Percentiles rank a stretch among this genome's conserved stretches.
Evolutionary conservation across 2,888 invertebrate genomes (phyloP).

Genomic region (Mythimna vitellina): DNA sequence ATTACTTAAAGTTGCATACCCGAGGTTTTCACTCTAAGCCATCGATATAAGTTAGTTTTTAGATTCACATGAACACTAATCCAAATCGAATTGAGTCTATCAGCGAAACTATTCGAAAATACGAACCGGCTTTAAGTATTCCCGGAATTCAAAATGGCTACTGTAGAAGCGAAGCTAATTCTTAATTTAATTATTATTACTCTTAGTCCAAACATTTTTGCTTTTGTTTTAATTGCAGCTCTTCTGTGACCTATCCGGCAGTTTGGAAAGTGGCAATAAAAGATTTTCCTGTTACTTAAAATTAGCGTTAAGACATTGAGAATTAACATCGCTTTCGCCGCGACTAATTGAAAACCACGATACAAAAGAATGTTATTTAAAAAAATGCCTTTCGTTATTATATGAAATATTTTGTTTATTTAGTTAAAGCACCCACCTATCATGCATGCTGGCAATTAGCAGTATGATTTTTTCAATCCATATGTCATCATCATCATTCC

Average conservation of each 20-base stretch:
- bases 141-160: slow-evolving; percentile 2
- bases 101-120: background rate
- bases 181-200: slow-evolving; percentile 36
- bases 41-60: background rate
- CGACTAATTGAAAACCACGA: slow-evolving; percentile 52
- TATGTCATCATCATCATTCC: no score
- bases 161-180: slow-evolving; percentile 33
- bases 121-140: background rate
- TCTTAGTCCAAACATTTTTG: slow-evolving; percentile 8
- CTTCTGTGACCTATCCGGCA: slow-evolving; percentile 27
- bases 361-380: slow-evolving; percentile 4
- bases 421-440: no score
- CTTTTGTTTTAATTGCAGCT: slow-evolving; percentile 47
- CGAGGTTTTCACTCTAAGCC: no score
- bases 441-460: no score
- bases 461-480: no score
- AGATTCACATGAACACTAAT: slow-evolving; percentile 1
- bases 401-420: background rate
- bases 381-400: background rate
- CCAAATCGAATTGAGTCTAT: slow-evolving; percentile 1
- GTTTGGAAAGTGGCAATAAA: slow-evolving; percentile 43
- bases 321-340: slow-evolving; percentile 54
- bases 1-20: no score
- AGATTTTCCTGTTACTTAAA: slow-evolving; percentile 29
- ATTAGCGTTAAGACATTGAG: slow-evolving; percentile 28